Evolutionary conservation across 2,888 invertebrate genomes (phyloP).

Genomic region (Plemyria rubiginata): DNA sequence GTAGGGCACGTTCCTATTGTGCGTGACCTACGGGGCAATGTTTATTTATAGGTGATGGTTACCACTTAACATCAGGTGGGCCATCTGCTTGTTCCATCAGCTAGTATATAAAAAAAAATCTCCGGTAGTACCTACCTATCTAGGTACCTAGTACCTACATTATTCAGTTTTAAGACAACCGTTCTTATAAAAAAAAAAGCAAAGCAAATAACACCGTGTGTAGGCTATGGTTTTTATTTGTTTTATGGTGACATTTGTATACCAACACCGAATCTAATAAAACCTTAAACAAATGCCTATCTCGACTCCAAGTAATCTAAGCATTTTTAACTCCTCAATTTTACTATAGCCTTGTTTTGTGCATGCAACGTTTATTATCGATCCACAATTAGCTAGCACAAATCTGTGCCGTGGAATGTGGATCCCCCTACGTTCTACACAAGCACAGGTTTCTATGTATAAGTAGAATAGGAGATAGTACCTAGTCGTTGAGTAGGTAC

Average conservation of each 20-base stretch:
- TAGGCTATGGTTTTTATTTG: no score
- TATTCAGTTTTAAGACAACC: no score
- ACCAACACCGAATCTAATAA: slow-evolving; percentile 3
- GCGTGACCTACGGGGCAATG: no score
- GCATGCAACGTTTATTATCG: slow-evolving; percentile 23
- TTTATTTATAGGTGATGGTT: no score
- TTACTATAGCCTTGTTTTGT: slow-evolving; percentile 8
- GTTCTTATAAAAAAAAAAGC: no score
- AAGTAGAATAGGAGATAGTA: slow-evolving; percentile 17
- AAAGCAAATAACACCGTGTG: no score
- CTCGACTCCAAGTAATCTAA: neutral
- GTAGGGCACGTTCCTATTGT: no score
- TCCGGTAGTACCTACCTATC: no score
- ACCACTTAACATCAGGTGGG: no score
- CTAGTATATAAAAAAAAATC: no score
- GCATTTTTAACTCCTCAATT: slow-evolving; percentile 2
- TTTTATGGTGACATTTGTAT: neutral
- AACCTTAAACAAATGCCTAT: slow-evolving; percentile 26
- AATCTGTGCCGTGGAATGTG: slow-evolving; percentile 5
- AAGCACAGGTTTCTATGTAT: slow-evolving; percentile 14
- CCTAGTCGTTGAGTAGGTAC: slow-evolving; percentile 37
- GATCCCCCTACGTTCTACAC: slow-evolving; percentile 10
- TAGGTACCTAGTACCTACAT: no score
- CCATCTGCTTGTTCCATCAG: no score
- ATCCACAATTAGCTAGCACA: slow-evolving; percentile 19